A percentile compares a stretch with the other conserved stretches of the same genome.
Evolutionary conservation across 92 coral and sea anemone species (phyloP).

Genomic region (Epizoanthus illoricatus): DNA sequence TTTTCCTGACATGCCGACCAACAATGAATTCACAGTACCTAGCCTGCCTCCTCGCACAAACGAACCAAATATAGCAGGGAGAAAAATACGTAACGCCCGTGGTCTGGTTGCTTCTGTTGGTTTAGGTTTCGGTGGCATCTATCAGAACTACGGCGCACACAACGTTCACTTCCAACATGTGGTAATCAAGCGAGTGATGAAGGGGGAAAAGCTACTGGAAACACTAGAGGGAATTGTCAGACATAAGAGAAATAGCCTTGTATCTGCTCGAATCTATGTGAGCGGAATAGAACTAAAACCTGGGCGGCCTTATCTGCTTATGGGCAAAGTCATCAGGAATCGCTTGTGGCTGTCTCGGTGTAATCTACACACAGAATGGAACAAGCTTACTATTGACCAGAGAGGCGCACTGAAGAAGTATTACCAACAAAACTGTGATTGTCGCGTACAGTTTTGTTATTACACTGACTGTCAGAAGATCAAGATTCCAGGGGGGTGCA

Average conservation of each 20-base stretch:
- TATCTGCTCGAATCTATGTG: constrained; percentile 55
- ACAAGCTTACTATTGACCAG: constrained; percentile 49
- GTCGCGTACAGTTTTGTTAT: constrained; percentile 57
- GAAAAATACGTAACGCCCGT: constrained; percentile 29
- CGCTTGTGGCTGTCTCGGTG: constrained; percentile 56
- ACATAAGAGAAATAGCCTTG: background rate
- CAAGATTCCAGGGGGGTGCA: constrained; percentile 25
- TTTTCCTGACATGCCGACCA: background rate
- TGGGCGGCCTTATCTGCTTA: constrained; percentile 63
- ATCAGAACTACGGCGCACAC: background rate
- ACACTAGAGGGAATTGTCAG: constrained; percentile 37
- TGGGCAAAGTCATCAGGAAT: constrained; percentile 68
- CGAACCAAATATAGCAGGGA: background rate
- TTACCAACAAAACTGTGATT: constrained; percentile 64
- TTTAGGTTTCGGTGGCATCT: background rate
- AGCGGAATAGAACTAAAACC: constrained; percentile 49
- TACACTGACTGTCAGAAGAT: constrained; percentile 43
- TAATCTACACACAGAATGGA: constrained; percentile 58
- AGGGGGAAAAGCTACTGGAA: constrained; percentile 50
- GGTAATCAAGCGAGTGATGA: constrained; percentile 59
- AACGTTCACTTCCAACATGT: constrained; percentile 53
- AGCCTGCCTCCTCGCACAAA: constrained; percentile 28
- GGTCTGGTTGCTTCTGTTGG: constrained; percentile 27
- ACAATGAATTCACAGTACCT: background rate
- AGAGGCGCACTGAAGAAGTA: constrained; percentile 53